A percentile compares a stretch with the other conserved stretches of the same genome.
Evolutionary conservation across 2,888 invertebrate species (phyloP).

Genomic region (Habroteleia sp.): DNA sequence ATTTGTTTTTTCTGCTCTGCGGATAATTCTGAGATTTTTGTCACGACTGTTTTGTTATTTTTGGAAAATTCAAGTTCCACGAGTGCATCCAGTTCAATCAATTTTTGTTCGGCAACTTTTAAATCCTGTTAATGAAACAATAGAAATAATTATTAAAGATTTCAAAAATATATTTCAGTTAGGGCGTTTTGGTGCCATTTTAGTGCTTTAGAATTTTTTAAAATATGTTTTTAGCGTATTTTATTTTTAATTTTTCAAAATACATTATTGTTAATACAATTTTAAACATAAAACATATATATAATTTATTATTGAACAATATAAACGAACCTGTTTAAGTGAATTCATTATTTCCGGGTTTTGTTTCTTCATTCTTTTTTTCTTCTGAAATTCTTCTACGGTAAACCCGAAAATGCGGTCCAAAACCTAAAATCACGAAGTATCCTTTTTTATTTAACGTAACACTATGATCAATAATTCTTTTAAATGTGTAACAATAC

Average conservation of each 20-base stretch:
- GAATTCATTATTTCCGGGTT: conserved; percentile 72
- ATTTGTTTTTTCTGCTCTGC: conserved; percentile 65
- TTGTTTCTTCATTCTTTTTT: conserved; percentile 71
- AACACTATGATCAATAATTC: conserved; percentile 3
- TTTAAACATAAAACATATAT: background rate
- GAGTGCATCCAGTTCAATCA: conserved; percentile 70
- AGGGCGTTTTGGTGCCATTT: no score
- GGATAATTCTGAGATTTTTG: conserved; percentile 66
- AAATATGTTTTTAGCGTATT: no score
- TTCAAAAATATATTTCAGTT: no score
- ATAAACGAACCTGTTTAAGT: conserved; percentile 69
- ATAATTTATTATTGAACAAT: background rate
- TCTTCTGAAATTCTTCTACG: conserved; percentile 71
- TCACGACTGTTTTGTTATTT: conserved; percentile 65
- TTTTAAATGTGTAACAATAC: conserved; percentile 12
- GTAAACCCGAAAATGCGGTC: conserved; percentile 73
- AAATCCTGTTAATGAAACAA: conserved; percentile 68
- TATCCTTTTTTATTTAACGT: no score
- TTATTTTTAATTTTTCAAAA: no score
- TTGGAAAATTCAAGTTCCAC: conserved; percentile 71
- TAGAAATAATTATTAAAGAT: background rate
- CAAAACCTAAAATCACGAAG: conserved; percentile 71
- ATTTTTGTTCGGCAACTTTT: conserved; percentile 69
- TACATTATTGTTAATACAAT: no score
- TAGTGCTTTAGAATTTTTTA: no score